Base-by-base conservation (phyloP, 2,113 vertebrate genomes). In the Zosterops borbonicus region DNA sequence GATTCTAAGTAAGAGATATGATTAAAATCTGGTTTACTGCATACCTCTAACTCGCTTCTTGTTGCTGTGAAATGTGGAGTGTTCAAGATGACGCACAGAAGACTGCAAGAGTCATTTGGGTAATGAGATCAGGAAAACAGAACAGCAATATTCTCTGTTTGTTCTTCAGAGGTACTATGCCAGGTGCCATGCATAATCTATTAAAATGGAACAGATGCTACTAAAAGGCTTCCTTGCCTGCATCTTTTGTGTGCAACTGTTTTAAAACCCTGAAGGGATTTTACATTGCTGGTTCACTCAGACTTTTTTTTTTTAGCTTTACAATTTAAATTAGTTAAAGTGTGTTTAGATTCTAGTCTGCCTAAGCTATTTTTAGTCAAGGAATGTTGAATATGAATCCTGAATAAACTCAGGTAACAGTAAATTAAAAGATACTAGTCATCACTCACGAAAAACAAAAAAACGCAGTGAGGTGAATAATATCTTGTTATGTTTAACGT, bases 141-240 rank as follows among this genome's bases (percentile, higher is more conserved):
- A 35, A 94, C 65, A 84, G 8, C 28, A 80, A 35, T 70, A 42
- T 65, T 90, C 18, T 74, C 9, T 95, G n/a, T 71, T 89, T 89
- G 39, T 68, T 89, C 52, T 31, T 55, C 63, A 35, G 41, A 82
- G 69, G 21, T 83, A 42, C 64, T 94, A 46, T 42, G 64, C 64
- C 76, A 93, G 77, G 60, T 95, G 68, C 68, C 59, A 25, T 59
- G 68, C 44, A 31, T 83, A 63, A 81, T 75, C 50, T 75, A 23
- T 84, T 86, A 64, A 81, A 89, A 87, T 78, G 20, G 69, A 96
- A 71, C 75, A 83, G 76, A 86, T 88, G 76, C 44, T 92, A 9
- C 47, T 80, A 24, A 80, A 77, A 90, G 42, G 59, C 50, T 93
- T 83, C 63, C 50, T 92, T 80, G 39, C 14, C 59, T 67, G 35